A percentile compares a stretch with the other conserved stretches of the same genome.
phyloP scores from a whole-genome alignment of 2,113 vertebrate genomes.

The Pholis gunnellus region DNA sequence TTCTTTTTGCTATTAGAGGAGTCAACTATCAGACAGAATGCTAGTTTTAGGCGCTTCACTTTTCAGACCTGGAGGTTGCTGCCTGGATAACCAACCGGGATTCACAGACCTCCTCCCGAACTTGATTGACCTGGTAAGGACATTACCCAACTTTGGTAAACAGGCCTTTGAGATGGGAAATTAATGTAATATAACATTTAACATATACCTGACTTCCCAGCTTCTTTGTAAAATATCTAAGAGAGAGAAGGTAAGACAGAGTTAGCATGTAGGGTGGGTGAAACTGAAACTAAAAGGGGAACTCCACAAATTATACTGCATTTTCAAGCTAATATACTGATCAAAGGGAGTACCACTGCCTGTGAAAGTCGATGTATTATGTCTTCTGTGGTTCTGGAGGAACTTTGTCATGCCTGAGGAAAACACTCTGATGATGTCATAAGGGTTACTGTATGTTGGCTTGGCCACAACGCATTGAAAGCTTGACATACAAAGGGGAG shows the following conservation, averaged over 20 bases:
- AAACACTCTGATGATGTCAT: not conserved
- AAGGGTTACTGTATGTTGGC: not conserved
- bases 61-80: too few relatives aligned
- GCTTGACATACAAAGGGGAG: not conserved
- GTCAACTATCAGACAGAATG: too few relatives aligned
- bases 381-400: not conserved
- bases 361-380: not conserved
- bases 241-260: not conserved
- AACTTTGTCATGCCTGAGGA: not conserved
- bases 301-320: not conserved
- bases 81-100: too few relatives aligned
- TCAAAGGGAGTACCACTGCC: not conserved
- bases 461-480: not conserved
- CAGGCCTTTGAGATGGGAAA: too few relatives aligned
- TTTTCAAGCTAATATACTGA: not conserved
- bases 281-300: conserved; percentile 10
- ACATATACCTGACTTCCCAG: not conserved
- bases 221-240: not conserved
- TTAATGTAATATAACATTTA: not conserved
- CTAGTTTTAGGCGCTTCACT: too few relatives aligned
- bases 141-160: too few relatives aligned
- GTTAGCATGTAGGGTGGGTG: not conserved
- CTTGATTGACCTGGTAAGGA: too few relatives aligned
- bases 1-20: too few relatives aligned
- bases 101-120: too few relatives aligned